These are phyloP conservation scores for Asobara japonica DNA, from an alignment of 1,140 invertebrate species.

Conservation along the genomic window DNA sequence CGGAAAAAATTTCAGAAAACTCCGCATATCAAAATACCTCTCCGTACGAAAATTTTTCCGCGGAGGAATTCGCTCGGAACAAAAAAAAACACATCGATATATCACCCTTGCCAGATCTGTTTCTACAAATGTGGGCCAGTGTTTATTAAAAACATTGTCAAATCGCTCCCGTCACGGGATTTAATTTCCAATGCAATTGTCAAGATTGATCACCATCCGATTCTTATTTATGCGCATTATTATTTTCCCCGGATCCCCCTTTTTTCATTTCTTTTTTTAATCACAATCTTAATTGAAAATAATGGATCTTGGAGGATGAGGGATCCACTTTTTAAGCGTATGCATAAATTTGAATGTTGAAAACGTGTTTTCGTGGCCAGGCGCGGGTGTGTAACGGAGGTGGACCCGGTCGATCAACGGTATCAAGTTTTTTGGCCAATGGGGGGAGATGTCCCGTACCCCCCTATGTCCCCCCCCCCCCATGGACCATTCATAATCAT, in stretches of 20 bases:
- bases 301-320: conserved; percentile 10
- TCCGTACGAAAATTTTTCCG: not conserved
- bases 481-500: conserved; percentile 56
- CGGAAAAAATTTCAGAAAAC: too few species aligned
- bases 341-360: conserved; percentile 24
- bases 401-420: conserved; percentile 28
- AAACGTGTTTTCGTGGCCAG: conserved; percentile 2
- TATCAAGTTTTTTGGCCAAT: conserved; percentile 32
- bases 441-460: conserved; percentile 37
- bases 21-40: too few species aligned
- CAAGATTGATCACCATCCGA: not conserved
- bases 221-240: conserved; percentile 6
- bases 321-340: conserved; percentile 17
- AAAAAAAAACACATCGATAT: too few species aligned
- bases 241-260: too few species aligned
- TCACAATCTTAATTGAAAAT: conserved; percentile 30
- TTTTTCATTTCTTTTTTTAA: conserved; percentile 11
- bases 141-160: not conserved
- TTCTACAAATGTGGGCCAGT: not conserved
- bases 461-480: not conserved
- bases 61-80: too few species aligned
- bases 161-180: not conserved
- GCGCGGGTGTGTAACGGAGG: conserved; percentile 7
- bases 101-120: too few species aligned
- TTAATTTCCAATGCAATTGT: conserved; percentile 8